Base-by-base conservation (phyloP, 2,888 invertebrate species). In the Hypselothyrea guttata region DNA sequence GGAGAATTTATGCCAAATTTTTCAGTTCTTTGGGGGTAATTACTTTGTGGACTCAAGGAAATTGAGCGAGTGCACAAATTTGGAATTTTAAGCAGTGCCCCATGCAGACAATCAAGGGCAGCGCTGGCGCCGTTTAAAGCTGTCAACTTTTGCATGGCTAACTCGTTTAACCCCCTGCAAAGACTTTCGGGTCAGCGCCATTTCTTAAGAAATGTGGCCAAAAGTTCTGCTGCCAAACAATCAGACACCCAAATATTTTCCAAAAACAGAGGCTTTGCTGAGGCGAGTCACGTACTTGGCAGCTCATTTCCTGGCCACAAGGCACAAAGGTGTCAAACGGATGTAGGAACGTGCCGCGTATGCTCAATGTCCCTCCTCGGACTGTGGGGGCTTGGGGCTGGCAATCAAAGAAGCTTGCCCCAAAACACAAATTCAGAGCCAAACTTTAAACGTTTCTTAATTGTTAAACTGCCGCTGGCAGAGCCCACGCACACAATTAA, bases 41-140 rank as follows among this genome's bases (percentile, higher is more conserved):
- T 87, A 86, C 75, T 76, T 87, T 82, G 71, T 82, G 79, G 76
- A 84, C 78, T 75, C 71, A 68, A 83, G 86, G 87, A 87, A 88
- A 88, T 87, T 87, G 88, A 83, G 87, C 87, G 85, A 82, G 73
- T 75, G 78, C 73, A 87, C 84, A 83, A 75, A 69, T 81, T 72
- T 34, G 55, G 83, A 86, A 84, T 82, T 76, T 78, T 61, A 87
- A 83, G 53, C 66, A 77, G 75, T 42, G 3, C 9, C 13, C 13
- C 35, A n/a, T n/a, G n/a, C 22, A 22, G 22, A 22, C 22, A 22
- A 12, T 11, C 34, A 47, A 12, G n/a, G 8, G 42, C 16, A 12
- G 48, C 42, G 51, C 15, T 18, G 42, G 31, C 7, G 16, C 12
- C 28, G 13, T 28, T 71, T 66, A 60, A 67, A 66, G 60, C 31